These are phyloP conservation scores for Eudemis profundana DNA, from an alignment of 2,888 invertebrate genomes.

Conservation along the genomic window DNA sequence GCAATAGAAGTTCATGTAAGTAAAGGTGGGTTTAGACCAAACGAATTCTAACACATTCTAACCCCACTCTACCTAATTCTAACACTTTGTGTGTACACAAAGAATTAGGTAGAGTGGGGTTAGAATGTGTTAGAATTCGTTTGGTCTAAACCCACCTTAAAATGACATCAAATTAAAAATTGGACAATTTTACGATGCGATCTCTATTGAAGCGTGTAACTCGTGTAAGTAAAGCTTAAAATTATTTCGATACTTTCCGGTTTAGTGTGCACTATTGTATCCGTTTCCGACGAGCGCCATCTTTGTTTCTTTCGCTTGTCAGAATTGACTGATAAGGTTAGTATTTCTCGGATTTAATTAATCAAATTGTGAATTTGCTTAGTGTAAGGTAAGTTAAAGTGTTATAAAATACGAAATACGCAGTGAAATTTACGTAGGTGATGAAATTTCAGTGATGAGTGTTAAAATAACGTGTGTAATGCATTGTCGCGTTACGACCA, in stretches of 20 bases:
- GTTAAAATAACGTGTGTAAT: constrained; percentile 17
- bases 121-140: too few species aligned
- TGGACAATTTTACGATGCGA: too few species aligned
- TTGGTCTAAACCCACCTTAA: too few species aligned
- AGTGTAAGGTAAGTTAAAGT: constrained; percentile 31
- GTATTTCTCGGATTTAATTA: constrained; percentile 52
- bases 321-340: constrained; percentile 80
- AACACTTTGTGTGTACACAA: too few species aligned
- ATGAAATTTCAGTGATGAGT: constrained; percentile 36
- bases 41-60: too few species aligned
- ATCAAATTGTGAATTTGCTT: constrained; percentile 25
- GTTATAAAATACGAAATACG: constrained; percentile 6
- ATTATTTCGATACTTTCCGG: constrained; percentile 1
- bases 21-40: too few species aligned
- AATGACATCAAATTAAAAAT: too few species aligned
- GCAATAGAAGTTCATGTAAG: too few species aligned
- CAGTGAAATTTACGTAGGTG: constrained; percentile 43
- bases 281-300: constrained; percentile 68
- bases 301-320: constrained; percentile 82
- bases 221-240: background rate
- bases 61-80: too few species aligned
- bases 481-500: constrained; percentile 61
- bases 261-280: constrained; percentile 35
- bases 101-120: too few species aligned
- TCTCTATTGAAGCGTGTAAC: too few species aligned